Evolutionary conservation across 2,888 invertebrate genomes (phyloP), one percentile per base, ranked within the genome.

Genomic region (Drosophila helvetica): DNA sequence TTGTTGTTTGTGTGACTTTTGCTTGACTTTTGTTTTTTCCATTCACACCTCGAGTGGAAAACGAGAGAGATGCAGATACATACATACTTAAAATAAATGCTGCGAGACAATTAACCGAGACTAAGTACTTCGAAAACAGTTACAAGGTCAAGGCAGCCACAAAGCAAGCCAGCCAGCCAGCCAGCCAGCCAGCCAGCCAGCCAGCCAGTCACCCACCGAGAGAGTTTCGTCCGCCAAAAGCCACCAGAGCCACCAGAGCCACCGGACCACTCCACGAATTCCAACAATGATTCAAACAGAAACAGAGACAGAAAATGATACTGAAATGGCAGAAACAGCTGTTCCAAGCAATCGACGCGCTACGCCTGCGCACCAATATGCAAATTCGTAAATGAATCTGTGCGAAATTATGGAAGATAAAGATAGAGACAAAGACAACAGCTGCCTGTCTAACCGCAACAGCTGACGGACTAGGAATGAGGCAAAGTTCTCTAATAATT

Each of bases 81-180:
- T 62, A 72, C 47, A 52, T 73, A 71, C 52, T 53, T 17, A 55
- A 52, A 52, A 46, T 54, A 65, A 65, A 51, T 47, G 65, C 19
- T 43, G 58, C 52, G 42, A 52, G 63, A 59, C 62, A 63, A 75
- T 69, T 75, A 74, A 68, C 27, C 48, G 47, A 71, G 74, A 64
- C 74, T 56, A 73, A 56, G 74, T 53, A 71, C 66, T 71, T 72
- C 75, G 70, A 56, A 84, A 88, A 78, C 87, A 77, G 88, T 84
- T 80, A 85, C 85, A 85, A 85, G 85, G 85, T 88, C 85, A 85
- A 88, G 85, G 66, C 67, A 74, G 52, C 66, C 55, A 17, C 48
- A 46, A 22, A 60, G 59, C 46, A 5, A 88, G 88, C 62, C 67
- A 74, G 52, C 66, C 55, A 19, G 59, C 46, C 25, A 88, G 88